Evolutionary conservation across 2,888 invertebrate species (phyloP).

Genomic region (Aquatica leii): DNA sequence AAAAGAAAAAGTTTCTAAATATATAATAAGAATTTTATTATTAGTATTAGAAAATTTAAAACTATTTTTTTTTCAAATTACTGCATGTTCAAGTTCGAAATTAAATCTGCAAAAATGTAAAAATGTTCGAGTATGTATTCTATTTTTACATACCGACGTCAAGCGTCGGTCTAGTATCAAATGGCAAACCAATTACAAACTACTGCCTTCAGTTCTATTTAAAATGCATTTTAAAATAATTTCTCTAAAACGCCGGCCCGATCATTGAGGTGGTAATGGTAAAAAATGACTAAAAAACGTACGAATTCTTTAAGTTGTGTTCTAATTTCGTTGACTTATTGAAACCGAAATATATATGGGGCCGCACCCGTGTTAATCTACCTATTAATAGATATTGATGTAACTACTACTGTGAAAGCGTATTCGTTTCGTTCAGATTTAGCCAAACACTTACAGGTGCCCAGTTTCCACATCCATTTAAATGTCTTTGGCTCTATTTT

Average conservation of each 20-base stretch:
- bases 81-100: not conserved
- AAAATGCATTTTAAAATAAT: slow-evolving; percentile 3
- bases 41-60: too few species aligned
- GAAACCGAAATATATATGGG: slow-evolving; percentile 28
- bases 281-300: too few species aligned
- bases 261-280: not conserved
- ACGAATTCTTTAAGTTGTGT: too few species aligned
- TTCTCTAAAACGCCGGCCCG: not conserved
- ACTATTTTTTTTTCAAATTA: too few species aligned
- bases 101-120: not conserved
- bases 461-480: too few species aligned
- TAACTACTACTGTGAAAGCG: not conserved
- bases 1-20: not conserved
- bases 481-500: too few species aligned
- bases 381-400: not conserved
- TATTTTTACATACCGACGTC: slow-evolving; percentile 5
- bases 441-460: too few species aligned
- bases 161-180: not conserved
- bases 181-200: slow-evolving; percentile 8
- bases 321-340: slow-evolving; percentile 26
- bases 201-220: not conserved
- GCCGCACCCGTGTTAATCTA: slow-evolving; percentile 25
- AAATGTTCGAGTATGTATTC: not conserved
- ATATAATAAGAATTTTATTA: not conserved
- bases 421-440: not conserved